Conservation (phyloP, 2,797 vertebrate species). For the Gallinago stenura region DNA sequence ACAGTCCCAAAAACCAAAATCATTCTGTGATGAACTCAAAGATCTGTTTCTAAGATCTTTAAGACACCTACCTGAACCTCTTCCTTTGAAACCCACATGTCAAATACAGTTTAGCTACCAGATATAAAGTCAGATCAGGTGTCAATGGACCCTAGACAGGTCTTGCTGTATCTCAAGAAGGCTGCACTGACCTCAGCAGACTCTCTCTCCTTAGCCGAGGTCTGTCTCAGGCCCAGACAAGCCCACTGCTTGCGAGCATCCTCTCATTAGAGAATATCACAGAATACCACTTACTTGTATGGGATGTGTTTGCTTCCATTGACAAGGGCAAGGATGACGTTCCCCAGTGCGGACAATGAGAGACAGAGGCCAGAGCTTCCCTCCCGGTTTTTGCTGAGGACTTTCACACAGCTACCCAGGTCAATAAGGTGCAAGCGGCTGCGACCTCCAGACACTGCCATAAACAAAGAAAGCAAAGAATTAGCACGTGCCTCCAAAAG, state of each 20-base stretch:
- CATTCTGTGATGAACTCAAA: neutral
- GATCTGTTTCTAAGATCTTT: neutral
- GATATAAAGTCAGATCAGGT: neutral
- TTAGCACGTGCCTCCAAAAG: neutral
- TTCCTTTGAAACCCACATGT: neutral
- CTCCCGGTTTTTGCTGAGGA: conserved; percentile 86
- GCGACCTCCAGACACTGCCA: conserved; percentile 88
- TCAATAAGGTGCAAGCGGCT: conserved; percentile 96
- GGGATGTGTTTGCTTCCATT: conserved; percentile 91
- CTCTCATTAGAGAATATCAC: neutral
- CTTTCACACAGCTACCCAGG: conserved; percentile 91
- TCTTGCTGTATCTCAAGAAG: neutral
- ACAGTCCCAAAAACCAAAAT: neutral
- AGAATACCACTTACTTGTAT: conserved; percentile 88
- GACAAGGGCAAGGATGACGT: conserved; percentile 91
- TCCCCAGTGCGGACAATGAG: conserved; percentile 90
- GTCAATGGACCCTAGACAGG: neutral
- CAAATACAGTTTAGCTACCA: neutral
- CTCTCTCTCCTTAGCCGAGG: neutral
- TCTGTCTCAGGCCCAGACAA: neutral
- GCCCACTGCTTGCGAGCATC: neutral
- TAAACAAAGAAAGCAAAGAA: conserved; percentile 13
- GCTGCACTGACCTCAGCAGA: neutral
- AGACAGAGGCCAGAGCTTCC: conserved; percentile 88
- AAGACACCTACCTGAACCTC: neutral